Evolutionary conservation across 1,140 invertebrate genomes (phyloP).

Genomic region (Bombus ignitus): DNA sequence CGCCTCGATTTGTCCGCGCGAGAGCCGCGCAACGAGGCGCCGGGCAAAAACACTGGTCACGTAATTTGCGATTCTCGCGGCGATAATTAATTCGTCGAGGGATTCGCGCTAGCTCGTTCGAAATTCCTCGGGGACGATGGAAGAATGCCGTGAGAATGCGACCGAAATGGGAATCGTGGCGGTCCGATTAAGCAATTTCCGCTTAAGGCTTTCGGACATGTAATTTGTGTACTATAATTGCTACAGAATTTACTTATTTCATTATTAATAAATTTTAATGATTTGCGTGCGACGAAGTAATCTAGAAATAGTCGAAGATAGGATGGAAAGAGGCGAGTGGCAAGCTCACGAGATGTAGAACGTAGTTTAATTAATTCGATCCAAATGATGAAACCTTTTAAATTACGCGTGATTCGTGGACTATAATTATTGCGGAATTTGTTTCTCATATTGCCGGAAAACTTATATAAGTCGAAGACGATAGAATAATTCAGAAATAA

Average conservation of each 20-base stretch:
- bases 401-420: not conserved
- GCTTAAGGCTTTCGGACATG: not conserved
- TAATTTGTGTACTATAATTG: not conserved
- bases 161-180: not conserved
- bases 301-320: no score
- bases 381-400: no score
- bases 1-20: slow-evolving; percentile 44
- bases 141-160: slow-evolving; percentile 43
- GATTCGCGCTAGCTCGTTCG: slow-evolving; percentile 19
- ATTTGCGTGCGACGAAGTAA: no score
- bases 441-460: not conserved
- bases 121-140: slow-evolving; percentile 19
- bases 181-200: not conserved
- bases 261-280: no score
- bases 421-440: not conserved
- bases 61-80: slow-evolving; percentile 49
- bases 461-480: not conserved
- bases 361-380: no score
- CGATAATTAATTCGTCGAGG: slow-evolving; percentile 45
- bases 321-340: no score
- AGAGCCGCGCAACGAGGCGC: slow-evolving; percentile 36
- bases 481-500: not conserved
- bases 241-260: no score
- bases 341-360: no score
- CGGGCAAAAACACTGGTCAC: slow-evolving; percentile 43